Conservation (phyloP, 92 coral and sea anemone species). For the Epizoanthus stellaris region DNA sequence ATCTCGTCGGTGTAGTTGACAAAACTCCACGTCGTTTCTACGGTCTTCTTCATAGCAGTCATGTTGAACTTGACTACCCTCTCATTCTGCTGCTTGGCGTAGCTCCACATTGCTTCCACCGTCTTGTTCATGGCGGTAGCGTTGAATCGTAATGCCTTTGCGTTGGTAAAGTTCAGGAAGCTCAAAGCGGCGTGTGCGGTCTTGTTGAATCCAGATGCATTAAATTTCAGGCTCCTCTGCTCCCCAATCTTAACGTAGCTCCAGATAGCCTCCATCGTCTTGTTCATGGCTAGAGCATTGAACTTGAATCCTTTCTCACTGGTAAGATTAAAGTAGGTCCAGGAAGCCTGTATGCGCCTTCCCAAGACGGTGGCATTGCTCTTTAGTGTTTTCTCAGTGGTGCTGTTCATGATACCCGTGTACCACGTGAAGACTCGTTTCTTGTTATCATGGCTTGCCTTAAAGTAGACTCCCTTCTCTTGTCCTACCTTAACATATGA, state of each 20-base stretch:
- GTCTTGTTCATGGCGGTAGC: constrained; percentile 68
- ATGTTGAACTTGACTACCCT: constrained; percentile 72
- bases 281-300: constrained; percentile 64
- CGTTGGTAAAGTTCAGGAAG: constrained; percentile 66
- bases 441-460: constrained; percentile 88
- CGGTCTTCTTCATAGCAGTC: constrained; percentile 60
- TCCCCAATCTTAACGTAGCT: constrained; percentile 66
- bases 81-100: constrained; percentile 60
- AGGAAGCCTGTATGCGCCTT: constrained; percentile 69
- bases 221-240: constrained; percentile 70
- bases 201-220: constrained; percentile 72
- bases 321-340: constrained; percentile 72
- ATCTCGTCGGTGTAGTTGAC: constrained; percentile 61
- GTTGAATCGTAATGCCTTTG: constrained; percentile 70
- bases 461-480: constrained; percentile 88
- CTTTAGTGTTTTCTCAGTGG: constrained; percentile 80
- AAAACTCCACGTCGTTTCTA: constrained; percentile 62
- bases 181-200: constrained; percentile 67
- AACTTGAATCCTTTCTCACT: constrained; percentile 77
- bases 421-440: constrained; percentile 83
- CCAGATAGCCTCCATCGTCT: constrained; percentile 65
- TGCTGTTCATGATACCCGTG: constrained; percentile 76
- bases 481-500: constrained; percentile 61
- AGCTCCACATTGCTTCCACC: constrained; percentile 67
- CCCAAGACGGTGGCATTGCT: constrained; percentile 84